Percentiles rank a stretch among this genome's conserved stretches.
These are phyloP conservation scores for Metopolophium dirhodum DNA, from an alignment of 1,140 invertebrate genomes.

Conservation along the genomic window DNA sequence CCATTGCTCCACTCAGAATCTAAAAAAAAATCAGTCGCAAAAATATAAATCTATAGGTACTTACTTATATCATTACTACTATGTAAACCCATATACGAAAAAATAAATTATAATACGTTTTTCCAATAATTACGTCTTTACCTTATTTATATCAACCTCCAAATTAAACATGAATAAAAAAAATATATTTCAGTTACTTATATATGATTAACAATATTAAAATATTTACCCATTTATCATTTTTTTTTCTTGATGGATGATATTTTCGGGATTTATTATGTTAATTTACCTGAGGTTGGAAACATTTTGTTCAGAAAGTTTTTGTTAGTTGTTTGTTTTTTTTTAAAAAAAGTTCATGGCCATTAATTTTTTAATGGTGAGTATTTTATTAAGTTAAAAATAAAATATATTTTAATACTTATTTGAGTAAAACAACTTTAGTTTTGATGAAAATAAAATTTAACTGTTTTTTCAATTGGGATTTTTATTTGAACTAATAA, in stretches of 20 bases:
- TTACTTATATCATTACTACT: not conserved
- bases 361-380: conserved; percentile 18
- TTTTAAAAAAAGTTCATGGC: conserved; percentile 9
- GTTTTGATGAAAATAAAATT: not conserved
- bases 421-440: not conserved
- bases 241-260: conserved; percentile 28
- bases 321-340: not conserved
- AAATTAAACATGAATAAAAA: not conserved
- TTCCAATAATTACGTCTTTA: not conserved
- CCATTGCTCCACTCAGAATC: no score
- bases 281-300: conserved; percentile 16
- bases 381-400: conserved; percentile 7
- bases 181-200: not conserved
- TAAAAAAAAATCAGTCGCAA: not conserved
- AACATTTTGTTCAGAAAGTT: conserved; percentile 24
- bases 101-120: not conserved
- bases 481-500: not conserved
- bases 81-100: not conserved
- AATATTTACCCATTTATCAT: conserved; percentile 20
- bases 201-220: not conserved
- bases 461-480: not conserved
- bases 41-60: not conserved
- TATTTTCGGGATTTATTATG: conserved; percentile 23
- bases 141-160: not conserved
- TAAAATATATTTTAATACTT: not conserved